These are phyloP conservation scores for Tipula lateralis DNA, from an alignment of 2,888 invertebrate genomes.

Conservation along the genomic window DNA sequence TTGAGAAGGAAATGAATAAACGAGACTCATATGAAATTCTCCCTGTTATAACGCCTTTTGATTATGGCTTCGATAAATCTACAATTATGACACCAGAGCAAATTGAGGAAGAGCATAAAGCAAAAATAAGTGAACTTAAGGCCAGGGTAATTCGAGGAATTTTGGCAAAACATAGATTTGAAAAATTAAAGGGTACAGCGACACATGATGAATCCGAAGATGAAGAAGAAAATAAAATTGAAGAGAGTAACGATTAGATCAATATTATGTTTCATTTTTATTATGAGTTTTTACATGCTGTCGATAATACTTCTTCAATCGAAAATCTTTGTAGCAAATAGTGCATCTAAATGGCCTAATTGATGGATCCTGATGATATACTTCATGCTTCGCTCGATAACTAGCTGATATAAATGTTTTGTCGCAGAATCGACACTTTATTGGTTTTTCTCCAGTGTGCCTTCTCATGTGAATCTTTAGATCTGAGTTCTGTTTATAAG, in stretches of 20 bases:
- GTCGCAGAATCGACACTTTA: neutral
- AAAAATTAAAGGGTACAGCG: too few relatives aligned
- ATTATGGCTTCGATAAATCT: neutral
- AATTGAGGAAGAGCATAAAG: neutral
- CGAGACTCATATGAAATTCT: neutral
- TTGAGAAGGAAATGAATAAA: neutral
- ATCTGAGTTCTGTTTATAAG: constrained; percentile 35
- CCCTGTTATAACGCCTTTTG: neutral
- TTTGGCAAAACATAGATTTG: neutral
- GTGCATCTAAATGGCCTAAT: neutral
- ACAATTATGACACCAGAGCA: neutral
- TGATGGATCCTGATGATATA: neutral
- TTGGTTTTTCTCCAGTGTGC: neutral
- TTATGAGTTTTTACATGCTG: neutral
- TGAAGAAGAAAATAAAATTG: too few relatives aligned
- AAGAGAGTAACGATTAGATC: neutral
- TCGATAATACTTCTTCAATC: neutral
- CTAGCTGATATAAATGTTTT: neutral
- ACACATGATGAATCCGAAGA: too few relatives aligned
- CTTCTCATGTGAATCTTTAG: constrained; percentile 30
- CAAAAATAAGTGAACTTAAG: neutral
- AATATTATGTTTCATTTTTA: neutral
- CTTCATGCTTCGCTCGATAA: neutral
- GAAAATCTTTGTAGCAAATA: neutral
- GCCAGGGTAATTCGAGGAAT: neutral